These are phyloP conservation scores for Iselma pallidipennis DNA, from an alignment of 2,888 invertebrate genomes.

Conservation along the genomic window DNA sequence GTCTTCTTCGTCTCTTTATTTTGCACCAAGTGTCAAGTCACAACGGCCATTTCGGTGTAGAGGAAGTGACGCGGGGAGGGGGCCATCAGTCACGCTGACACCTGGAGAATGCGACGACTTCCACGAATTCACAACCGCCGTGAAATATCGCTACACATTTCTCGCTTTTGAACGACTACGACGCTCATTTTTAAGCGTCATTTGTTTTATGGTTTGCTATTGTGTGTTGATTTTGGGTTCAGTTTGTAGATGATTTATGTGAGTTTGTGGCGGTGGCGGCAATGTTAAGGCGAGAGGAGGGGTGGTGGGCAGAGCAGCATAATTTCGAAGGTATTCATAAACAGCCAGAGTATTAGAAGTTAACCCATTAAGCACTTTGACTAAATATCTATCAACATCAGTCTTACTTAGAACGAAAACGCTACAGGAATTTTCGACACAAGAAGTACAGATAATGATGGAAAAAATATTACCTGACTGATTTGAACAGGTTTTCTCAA, in stretches of 20 bases:
- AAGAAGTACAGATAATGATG: background rate
- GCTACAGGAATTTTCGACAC: too few relatives aligned
- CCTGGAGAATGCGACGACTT: constrained; percentile 54
- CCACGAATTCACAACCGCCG: constrained; percentile 51
- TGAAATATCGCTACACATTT: constrained; percentile 46
- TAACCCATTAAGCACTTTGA: background rate
- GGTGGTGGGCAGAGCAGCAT: background rate
- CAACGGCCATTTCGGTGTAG: constrained; percentile 22
- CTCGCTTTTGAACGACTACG: constrained; percentile 41
- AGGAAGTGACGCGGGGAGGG: constrained; percentile 51
- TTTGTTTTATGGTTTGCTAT: constrained; percentile 44
- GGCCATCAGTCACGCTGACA: constrained; percentile 54
- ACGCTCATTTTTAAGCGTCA: constrained; percentile 46
- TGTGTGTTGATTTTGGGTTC: constrained; percentile 38
- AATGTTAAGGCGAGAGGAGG: background rate
- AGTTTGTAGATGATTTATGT: constrained; percentile 26
- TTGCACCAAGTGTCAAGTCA: constrained; percentile 30
- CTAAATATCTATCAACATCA: background rate
- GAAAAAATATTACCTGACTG: background rate
- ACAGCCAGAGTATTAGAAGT: background rate
- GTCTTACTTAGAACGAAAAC: too few relatives aligned
- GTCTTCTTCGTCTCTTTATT: constrained; percentile 21
- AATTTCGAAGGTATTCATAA: background rate
- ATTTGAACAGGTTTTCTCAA: background rate
- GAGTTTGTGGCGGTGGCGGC: background rate